Evolutionary conservation across 2,888 invertebrate species (phyloP), one percentile per base, ranked within the genome.

Genomic region (Drosophila planitibia): DNA sequence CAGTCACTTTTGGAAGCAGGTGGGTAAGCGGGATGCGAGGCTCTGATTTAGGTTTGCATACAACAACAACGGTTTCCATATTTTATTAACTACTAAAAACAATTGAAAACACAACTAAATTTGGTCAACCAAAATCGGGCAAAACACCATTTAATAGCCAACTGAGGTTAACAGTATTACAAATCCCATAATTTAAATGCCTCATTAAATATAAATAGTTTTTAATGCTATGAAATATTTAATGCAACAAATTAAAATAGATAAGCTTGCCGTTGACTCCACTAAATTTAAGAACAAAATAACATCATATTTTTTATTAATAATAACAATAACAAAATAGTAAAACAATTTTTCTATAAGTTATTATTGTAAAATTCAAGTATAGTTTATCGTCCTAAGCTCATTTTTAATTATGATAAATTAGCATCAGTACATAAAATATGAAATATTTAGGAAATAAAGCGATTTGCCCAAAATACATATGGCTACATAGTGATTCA

Each of bases 11-110:
- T 10, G 19, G 51, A 16, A 1, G 22, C 7, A 10, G 28, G 19
- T 14, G 6, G 32, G 41, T 58, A 7, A 22, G 32, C 16, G 10
- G 58, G 19, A 54, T 7, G 32, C 10, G 25, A 12, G 22, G 19
- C 6, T 14, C 14, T 16, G 30, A 69, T 55, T 44, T 33, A 22
- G 41, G 39, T 30, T 35, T 47, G 61, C n/a, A 67, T 55, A 58
- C 52, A 58, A 62, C 54, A 61, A 52, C 65, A 69, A 74, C 39
- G 60, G 70, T 52, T 71, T 83, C 53, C 51, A 81, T 81, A 71
- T 81, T 81, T 81, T 57, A 83, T 81, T 55, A 69, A 77, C 64
- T 67, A 41, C 68, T 52, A 74, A 77, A 65, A 66, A 58, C 52
- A 52, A 58, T 41, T 33, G 32, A 49, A 76, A 67, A 35, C 10